Evolutionary conservation across 2,888 invertebrate genomes (phyloP), one percentile per base, ranked within the genome.

Genomic region (Aleiodes testaceus): DNA sequence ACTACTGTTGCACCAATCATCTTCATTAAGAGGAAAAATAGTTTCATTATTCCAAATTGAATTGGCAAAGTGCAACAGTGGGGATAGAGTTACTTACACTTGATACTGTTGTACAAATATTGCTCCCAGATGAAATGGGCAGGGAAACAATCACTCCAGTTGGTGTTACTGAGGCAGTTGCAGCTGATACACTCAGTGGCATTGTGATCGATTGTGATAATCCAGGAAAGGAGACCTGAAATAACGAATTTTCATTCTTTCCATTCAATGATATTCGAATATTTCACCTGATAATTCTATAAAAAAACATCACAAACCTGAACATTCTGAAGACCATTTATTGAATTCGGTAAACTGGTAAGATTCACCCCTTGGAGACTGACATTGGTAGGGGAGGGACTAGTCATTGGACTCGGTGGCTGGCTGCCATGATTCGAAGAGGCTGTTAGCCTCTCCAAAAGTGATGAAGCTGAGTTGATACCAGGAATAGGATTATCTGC

Each of bases 161-260:
- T 70, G 90, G 89, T 59, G 85, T 85, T 69, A 88, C 88, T 63
- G 88, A 85, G 74, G 88, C 88, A 71, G 89, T 84, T 44, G 93
- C 91, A 42, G 93, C 92, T 47, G 94, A 93, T 75, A 93, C 92
- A 79, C 92, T 93, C 73, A 94, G 88, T 49, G 94, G 93, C 80
- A 94, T 88, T 64, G 95, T 95, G 79, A 96, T 95, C 3, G 95
- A 95, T 78, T 95, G 95, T n/a, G 95, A 91, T 69, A 96, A 91
- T 49, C 95, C 95, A 11, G 95, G 94, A 81, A 96, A 92, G 84
- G 95, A 95, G 61, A 94, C 92, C 89, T 89, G 80, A 9, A 44
- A 61, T 22, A 16, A 44, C 50, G 44, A 16, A 61, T 45, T 61
- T 26, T 5, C 45, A 2, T 45, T 45, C 9, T 45, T 14, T 2